These are phyloP conservation scores for Anguilla rostrata DNA, from an alignment of 2,113 vertebrate genomes.

Conservation along the genomic window DNA sequence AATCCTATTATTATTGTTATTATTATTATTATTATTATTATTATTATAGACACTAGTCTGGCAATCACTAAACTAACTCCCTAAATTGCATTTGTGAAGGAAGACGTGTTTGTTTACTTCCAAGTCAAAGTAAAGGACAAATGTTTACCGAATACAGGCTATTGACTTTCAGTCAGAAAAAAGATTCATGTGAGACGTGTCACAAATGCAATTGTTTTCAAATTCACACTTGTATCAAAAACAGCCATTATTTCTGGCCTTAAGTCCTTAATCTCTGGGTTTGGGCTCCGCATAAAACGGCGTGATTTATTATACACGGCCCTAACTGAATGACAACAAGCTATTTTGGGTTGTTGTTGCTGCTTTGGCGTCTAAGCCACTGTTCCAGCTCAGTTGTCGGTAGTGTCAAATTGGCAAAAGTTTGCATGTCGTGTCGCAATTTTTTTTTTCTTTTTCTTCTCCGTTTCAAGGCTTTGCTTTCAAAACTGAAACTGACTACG, in stretches of 20 bases:
- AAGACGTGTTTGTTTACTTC: no score
- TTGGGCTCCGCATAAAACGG: slow-evolving; percentile 5
- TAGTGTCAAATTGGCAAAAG: slow-evolving; percentile 22
- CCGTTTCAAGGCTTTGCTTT: slow-evolving; percentile 13
- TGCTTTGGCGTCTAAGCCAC: slow-evolving; percentile 20
- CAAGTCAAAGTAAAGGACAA: no score
- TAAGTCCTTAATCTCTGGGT: neutral
- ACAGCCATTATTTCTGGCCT: neutral
- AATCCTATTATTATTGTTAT: neutral
- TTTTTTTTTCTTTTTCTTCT: neutral
- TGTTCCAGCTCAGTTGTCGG: slow-evolving; percentile 28
- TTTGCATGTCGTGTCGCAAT: slow-evolving; percentile 11
- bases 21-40: no score
- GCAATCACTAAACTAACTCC: no score
- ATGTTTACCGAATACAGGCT: no score
- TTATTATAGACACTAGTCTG: no score
- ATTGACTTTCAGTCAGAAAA: no score
- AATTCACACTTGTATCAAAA: neutral
- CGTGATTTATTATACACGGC: slow-evolving; percentile 15
- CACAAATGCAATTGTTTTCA: neutral
- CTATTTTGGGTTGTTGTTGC: slow-evolving; percentile 12
- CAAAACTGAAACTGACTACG: slow-evolving; percentile 31
- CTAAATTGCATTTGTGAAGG: no score
- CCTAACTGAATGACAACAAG: slow-evolving; percentile 12
- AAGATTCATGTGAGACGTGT: neutral